These are phyloP conservation scores for Raphicerus campestris DNA, from an alignment of 2,113 vertebrate species.

Conservation along the genomic window DNA sequence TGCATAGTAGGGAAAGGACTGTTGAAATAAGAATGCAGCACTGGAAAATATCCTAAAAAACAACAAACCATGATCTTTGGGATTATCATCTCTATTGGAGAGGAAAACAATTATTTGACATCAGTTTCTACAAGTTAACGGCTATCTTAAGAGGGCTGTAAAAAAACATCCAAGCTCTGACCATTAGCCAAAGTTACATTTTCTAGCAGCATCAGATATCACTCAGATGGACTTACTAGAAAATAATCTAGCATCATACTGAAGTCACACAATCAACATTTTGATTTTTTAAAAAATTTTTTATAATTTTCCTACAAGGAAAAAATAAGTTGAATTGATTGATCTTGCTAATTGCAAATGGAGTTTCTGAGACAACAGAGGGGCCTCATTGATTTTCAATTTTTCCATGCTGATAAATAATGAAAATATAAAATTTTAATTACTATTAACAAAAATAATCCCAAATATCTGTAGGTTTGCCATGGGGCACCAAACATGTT, in stretches of 20 bases:
- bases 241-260: neutral
- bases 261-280: neutral
- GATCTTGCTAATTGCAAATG: neutral
- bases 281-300: neutral
- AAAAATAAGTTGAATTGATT: neutral
- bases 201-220: neutral
- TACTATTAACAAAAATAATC: neutral
- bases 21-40: neutral
- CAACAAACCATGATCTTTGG: neutral
- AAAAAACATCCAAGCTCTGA: neutral
- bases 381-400: neutral
- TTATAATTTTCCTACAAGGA: neutral
- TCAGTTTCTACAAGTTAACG: neutral
- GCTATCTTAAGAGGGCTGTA: neutral
- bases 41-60: neutral
- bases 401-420: neutral
- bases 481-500: neutral
- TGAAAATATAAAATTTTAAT: neutral
- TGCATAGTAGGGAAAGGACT: neutral
- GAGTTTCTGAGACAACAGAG: neutral
- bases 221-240: neutral
- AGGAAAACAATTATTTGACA: neutral
- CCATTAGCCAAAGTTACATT: neutral
- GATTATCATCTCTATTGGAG: neutral
- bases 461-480: neutral